These are phyloP conservation scores for Sebastes taczanowskii DNA, from an alignment of 2,797 vertebrate genomes.

Conservation along the genomic window DNA sequence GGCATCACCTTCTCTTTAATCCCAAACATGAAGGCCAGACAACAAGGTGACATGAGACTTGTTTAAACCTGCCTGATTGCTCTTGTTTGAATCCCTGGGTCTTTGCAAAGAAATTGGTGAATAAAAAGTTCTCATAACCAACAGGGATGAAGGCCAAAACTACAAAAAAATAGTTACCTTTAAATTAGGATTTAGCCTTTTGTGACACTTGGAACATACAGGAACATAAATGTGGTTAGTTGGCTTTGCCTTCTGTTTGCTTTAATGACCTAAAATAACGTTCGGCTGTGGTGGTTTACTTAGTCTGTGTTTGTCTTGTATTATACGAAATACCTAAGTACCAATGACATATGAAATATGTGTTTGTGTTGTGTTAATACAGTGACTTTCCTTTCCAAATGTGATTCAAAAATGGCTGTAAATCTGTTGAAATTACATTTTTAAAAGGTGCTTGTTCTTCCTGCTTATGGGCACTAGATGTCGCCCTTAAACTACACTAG, in stretches of 20 bases:
- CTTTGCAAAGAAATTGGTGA: background rate
- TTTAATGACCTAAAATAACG: slow-evolving; percentile 1
- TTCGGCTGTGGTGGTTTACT: slow-evolving; percentile 23
- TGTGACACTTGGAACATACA: background rate
- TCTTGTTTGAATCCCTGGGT: background rate
- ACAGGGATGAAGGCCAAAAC: background rate
- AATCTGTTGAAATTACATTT: slow-evolving; percentile 18
- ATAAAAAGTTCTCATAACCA: background rate
- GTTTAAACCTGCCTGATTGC: background rate
- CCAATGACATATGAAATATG: slow-evolving; percentile 2
- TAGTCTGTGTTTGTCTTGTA: slow-evolving; percentile 32
- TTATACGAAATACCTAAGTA: slow-evolving; percentile 12
- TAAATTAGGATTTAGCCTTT: background rate
- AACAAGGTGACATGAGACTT: background rate
- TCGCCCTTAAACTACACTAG: slow-evolving; percentile 14
- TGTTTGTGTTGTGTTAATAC: slow-evolving; percentile 30
- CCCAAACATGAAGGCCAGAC: background rate
- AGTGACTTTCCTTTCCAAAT: slow-evolving; percentile 20
- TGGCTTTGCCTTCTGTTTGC: background rate
- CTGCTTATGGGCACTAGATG: slow-evolving; percentile 58
- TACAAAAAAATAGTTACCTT: background rate
- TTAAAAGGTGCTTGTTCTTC: background rate
- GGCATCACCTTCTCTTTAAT: background rate
- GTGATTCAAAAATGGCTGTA: slow-evolving; percentile 8
- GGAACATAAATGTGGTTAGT: background rate